Base-by-base conservation (phyloP, 1,140 invertebrate genomes). In the Drosophila triauraria region DNA sequence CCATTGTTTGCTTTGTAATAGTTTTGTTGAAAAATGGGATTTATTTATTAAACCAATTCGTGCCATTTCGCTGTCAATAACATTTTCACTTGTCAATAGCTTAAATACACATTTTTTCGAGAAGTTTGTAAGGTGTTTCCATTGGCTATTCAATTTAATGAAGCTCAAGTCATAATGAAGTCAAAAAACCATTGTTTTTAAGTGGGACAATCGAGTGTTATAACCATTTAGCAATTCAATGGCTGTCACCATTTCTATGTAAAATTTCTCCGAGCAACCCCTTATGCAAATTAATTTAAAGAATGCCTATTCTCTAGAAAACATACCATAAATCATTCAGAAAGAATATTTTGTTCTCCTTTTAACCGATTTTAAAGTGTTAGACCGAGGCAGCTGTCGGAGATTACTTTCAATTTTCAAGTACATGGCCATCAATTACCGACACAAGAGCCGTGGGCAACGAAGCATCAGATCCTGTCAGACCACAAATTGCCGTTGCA, bases 401-500 rank as follows among this genome's bases (percentile, higher is more conserved):
- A 43, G 35, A 74, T 76, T 75, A 62, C 68, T 72, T 79, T 79
- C 68, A 78, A 65, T 78, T 79, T 65, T 42, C 25, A 67, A 62
- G 25, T 74, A 20, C 32, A 35, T 56, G 42, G 69, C 69, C 48
- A 54, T 75, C 69, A 75, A 61, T 72, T 72, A 70, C 25, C 32
- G 13, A 35, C 48, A 10, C 35, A 30, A 53, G 10, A 20, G 42
- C 74, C 50, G 48, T 63, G 38, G 50, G 78, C 62, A 15, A 17
- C 20, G 38, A 46, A 43, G 53, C 42, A 38, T 23, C 48, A 60
- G 40, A 70, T 80, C 78, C 78, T 76, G 78, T 75, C 63, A 46
- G 42, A 58, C 63, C 46, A 32, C 51, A 62, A 91, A 75, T 80
- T 75, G 77, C 72, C 69, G 68, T 83, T 83, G 75, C 69, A 70